These are phyloP conservation scores for Sturnus vulgaris DNA, from an alignment of 2,113 vertebrate species.

Conservation along the genomic window DNA sequence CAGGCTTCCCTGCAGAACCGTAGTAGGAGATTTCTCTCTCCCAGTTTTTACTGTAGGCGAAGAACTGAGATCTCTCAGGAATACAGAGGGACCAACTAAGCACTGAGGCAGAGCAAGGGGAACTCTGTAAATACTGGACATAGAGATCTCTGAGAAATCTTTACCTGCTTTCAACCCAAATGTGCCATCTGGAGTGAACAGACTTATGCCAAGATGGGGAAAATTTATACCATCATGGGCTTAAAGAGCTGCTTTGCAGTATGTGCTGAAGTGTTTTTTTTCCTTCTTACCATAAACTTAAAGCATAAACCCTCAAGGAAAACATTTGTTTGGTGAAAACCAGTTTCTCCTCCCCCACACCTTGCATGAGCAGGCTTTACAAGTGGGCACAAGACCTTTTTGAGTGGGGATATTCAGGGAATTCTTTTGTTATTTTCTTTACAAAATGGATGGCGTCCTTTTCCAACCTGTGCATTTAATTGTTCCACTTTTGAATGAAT, in stretches of 20 bases:
- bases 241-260: slow-evolving; percentile 8
- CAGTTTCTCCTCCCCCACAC: not conserved
- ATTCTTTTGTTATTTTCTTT: not conserved
- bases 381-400: not conserved
- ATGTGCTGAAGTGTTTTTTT: not conserved
- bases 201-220: not conserved
- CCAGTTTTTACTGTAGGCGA: not conserved
- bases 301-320: not conserved
- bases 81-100: not conserved
- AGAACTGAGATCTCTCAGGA: not conserved
- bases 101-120: not conserved
- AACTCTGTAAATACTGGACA: not conserved
- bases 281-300: not conserved
- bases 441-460: not conserved
- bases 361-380: not conserved
- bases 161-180: slow-evolving; percentile 18
- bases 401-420: not conserved
- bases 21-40: not conserved
- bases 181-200: slow-evolving; percentile 27
- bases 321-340: slow-evolving; percentile 24
- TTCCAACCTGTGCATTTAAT: not conserved
- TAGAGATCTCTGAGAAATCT: not conserved
- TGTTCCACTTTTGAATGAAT: not conserved
- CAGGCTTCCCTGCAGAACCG: not conserved
- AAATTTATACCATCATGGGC: not conserved